These are phyloP conservation scores for Trogon surrucura DNA, from an alignment of 2,113 vertebrate species.

Conservation along the genomic window DNA sequence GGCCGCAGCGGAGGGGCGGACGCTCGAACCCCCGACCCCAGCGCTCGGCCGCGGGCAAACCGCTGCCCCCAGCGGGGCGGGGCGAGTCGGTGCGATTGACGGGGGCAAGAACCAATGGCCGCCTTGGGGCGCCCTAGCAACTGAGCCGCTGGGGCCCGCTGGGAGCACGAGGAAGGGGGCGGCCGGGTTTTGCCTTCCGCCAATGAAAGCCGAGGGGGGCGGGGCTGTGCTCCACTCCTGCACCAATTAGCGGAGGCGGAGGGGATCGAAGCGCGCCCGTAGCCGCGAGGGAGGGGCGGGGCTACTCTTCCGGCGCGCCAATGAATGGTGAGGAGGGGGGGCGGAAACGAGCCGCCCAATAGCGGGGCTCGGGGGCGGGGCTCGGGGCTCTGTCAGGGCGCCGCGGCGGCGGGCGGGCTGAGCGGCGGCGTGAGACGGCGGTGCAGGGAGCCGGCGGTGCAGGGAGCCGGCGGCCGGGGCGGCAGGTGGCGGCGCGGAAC, in stretches of 20 bases:
- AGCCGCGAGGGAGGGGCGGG: neutral
- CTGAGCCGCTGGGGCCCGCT: neutral
- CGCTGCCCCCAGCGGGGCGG: neutral
- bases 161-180: neutral
- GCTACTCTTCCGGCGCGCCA: fast-evolving
- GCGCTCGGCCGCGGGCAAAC: fast-evolving
- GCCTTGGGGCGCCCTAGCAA: constrained; percentile 3
- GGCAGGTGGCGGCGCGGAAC: too few relatives aligned
- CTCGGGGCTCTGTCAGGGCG: too few relatives aligned
- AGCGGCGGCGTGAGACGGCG: too few relatives aligned
- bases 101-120: neutral
- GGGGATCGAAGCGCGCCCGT: fast-evolving
- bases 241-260: fast-evolving
- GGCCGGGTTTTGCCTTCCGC: neutral
- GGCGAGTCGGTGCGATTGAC: neutral
- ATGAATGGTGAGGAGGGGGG: neutral
- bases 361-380: too few relatives aligned
- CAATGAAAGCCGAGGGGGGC: neutral
- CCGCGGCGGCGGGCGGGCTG: too few relatives aligned
- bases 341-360: too few relatives aligned
- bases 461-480: too few relatives aligned
- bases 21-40: fast-evolving
- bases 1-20: neutral
- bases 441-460: too few relatives aligned
- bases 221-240: fast-evolving